Percentiles rank a stretch among this genome's conserved stretches.
Conservation (phyloP, 2,888 invertebrate species). For the Lordiphosa fenestrarum region DNA sequence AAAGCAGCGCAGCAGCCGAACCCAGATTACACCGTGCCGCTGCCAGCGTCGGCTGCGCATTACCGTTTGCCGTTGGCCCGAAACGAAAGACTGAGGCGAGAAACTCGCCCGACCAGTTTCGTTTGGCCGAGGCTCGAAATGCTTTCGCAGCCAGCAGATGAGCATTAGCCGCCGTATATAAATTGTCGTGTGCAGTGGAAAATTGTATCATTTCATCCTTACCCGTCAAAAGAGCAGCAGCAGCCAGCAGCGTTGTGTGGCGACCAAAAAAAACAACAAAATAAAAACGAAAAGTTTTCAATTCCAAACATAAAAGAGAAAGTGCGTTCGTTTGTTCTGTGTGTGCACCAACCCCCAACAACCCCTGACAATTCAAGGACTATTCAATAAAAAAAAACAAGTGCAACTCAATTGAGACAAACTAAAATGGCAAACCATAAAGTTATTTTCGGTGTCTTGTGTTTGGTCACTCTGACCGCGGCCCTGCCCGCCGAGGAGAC, state of each 20-base stretch:
- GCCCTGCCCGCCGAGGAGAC: constrained; percentile 88
- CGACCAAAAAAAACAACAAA: constrained; percentile 48
- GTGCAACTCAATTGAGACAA: constrained; percentile 31
- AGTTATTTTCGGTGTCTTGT: constrained; percentile 81
- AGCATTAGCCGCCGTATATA: constrained; percentile 78
- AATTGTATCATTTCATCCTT: constrained; percentile 82
- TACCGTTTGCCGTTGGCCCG: constrained; percentile 50
- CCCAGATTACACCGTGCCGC: constrained; percentile 1
- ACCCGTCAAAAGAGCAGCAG: constrained; percentile 80
- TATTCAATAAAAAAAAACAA: constrained; percentile 42
- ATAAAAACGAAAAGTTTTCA: constrained; percentile 37
- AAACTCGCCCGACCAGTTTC: constrained; percentile 71
- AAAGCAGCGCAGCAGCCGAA: constrained; percentile 59
- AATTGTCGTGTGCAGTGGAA: constrained; percentile 80
- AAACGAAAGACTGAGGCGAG: constrained; percentile 77
- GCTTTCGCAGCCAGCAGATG: constrained; percentile 59
- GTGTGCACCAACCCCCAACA: constrained; percentile 27
- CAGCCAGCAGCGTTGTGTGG: constrained; percentile 66
- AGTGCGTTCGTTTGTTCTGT: constrained; percentile 60
- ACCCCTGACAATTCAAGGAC: constrained; percentile 51
- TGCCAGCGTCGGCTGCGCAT: constrained; percentile 29
- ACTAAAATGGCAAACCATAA: constrained; percentile 80
- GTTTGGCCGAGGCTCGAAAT: constrained; percentile 19
- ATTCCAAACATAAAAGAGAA: constrained; percentile 49
- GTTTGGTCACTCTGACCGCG: constrained; percentile 83